phyloP scores from a whole-genome alignment of 2,888 invertebrate genomes.

The Hemistola chrysoprasaria region DNA sequence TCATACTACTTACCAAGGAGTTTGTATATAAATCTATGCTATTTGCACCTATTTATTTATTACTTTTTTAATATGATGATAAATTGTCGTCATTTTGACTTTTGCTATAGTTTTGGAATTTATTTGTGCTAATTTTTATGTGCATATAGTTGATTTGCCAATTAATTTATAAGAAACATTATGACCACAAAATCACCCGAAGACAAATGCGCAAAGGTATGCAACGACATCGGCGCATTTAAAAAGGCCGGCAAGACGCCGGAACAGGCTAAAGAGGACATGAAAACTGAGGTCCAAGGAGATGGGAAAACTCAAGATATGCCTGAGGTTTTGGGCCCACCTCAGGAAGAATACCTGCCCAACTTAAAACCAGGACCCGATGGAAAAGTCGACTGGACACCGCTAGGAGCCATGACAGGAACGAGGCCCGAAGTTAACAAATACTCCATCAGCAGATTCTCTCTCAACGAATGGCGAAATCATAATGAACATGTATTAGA shows the following conservation, averaged over 20 bases:
- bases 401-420: slow-evolving; percentile 86
- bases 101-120: too few species aligned
- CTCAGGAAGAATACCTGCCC: slow-evolving; percentile 50
- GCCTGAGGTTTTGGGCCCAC: slow-evolving; percentile 21
- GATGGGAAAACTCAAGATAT: slow-evolving; percentile 19
- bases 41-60: too few species aligned
- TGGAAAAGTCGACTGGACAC: slow-evolving; percentile 88
- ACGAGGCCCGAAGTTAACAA: slow-evolving; percentile 88
- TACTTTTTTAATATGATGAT: too few species aligned
- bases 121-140: slow-evolving; percentile 4
- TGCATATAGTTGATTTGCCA: too few species aligned
- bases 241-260: slow-evolving; percentile 54
- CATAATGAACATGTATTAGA: slow-evolving; percentile 81
- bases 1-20: too few species aligned
- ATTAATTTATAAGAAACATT: too few species aligned
- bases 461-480: slow-evolving; percentile 87
- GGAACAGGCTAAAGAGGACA: slow-evolving; percentile 36
- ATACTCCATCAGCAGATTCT: slow-evolving; percentile 88
- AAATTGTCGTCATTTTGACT: too few species aligned
- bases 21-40: too few species aligned
- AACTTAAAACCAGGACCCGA: slow-evolving; percentile 84
- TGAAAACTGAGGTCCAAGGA: slow-evolving; percentile 28
- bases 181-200: slow-evolving; percentile 53
- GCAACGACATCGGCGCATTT: slow-evolving; percentile 62
- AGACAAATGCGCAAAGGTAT: slow-evolving; percentile 58